Percentiles rank a stretch among this genome's conserved stretches.
Evolutionary conservation across 2,888 invertebrate genomes (phyloP).

Genomic region (Macrostomum cliftonense): DNA sequence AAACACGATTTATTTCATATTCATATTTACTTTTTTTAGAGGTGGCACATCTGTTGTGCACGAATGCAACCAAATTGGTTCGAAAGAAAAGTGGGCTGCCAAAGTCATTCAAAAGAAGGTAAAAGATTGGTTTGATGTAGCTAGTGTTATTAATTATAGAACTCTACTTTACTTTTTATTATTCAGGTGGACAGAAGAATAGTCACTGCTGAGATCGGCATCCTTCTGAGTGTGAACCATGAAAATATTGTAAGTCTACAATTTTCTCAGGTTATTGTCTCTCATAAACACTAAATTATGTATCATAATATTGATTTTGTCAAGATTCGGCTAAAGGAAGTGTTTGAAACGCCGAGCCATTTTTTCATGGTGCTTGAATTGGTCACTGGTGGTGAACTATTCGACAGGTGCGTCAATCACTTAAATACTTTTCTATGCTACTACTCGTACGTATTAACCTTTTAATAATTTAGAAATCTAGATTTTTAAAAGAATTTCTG

Average conservation of each 20-base stretch:
- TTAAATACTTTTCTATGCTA: too few relatives aligned
- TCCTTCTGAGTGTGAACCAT: slow-evolving; percentile 23
- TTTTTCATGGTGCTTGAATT: slow-evolving; percentile 28
- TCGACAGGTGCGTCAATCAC: slow-evolving; percentile 33
- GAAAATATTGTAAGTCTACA: slow-evolving; percentile 23
- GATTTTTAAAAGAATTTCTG: too few relatives aligned
- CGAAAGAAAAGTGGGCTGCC: slow-evolving; percentile 23
- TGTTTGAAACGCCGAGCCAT: slow-evolving; percentile 26
- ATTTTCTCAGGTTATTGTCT: too few relatives aligned
- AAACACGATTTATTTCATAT: too few relatives aligned
- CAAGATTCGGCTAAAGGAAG: slow-evolving; percentile 32
- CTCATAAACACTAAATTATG: too few relatives aligned
- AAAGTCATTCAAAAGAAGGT: slow-evolving; percentile 32
- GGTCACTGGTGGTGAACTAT: slow-evolving; percentile 33
- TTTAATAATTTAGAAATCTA: too few relatives aligned
- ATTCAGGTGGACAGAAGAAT: slow-evolving; percentile 25
- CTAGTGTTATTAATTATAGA: too few relatives aligned
- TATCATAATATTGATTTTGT: too few relatives aligned
- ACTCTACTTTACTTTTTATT: too few relatives aligned
- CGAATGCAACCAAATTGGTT: slow-evolving; percentile 24
- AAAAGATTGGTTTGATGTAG: too few relatives aligned
- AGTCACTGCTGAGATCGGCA: slow-evolving; percentile 25
- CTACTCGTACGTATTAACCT: too few relatives aligned
- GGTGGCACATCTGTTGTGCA: slow-evolving; percentile 27
- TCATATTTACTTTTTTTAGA: slow-evolving; percentile 19